Evolutionary conservation across 2,888 invertebrate genomes (phyloP).

Genomic region (Vanessa cardui): DNA sequence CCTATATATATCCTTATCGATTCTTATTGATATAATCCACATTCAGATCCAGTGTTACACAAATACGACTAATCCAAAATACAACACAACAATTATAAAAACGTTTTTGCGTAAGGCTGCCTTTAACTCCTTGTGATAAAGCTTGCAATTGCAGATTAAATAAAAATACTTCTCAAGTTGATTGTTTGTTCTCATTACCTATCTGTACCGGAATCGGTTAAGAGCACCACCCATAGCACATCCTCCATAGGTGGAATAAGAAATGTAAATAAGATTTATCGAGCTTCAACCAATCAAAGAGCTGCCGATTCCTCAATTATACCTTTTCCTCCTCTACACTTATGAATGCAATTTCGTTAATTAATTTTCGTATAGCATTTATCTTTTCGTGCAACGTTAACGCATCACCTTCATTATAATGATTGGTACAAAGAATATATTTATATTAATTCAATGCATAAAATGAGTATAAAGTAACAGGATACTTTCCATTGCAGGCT

Average conservation of each 20-base stretch:
- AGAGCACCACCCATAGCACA: neutral
- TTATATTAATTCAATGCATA: neutral
- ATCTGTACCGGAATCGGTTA: neutral
- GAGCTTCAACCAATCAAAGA: conserved; percentile 15
- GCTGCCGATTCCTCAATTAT: conserved; percentile 18
- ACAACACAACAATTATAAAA: too few relatives aligned
- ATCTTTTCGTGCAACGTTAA: conserved; percentile 9
- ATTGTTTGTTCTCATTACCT: too few relatives aligned
- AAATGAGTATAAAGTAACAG: too few relatives aligned
- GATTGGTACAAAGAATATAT: conserved; percentile 1
- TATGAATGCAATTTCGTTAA: conserved; percentile 16
- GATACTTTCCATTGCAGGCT: too few relatives aligned
- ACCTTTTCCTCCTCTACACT: conserved; percentile 16
- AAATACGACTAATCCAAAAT: too few relatives aligned
- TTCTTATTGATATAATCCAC: too few relatives aligned
- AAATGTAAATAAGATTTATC: conserved; percentile 15
- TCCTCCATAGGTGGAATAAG: conserved; percentile 18
- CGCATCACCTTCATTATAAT: conserved; percentile 8
- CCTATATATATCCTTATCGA: too few relatives aligned
- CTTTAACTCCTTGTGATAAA: too few relatives aligned
- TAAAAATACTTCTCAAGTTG: too few relatives aligned
- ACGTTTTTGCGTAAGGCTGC: too few relatives aligned
- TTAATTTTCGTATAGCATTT: conserved; percentile 17
- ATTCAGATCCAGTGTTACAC: too few relatives aligned
- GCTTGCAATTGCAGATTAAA: too few relatives aligned